Base-by-base conservation (phyloP, 2,113 vertebrate species). In the Pimephales promelas region DNA sequence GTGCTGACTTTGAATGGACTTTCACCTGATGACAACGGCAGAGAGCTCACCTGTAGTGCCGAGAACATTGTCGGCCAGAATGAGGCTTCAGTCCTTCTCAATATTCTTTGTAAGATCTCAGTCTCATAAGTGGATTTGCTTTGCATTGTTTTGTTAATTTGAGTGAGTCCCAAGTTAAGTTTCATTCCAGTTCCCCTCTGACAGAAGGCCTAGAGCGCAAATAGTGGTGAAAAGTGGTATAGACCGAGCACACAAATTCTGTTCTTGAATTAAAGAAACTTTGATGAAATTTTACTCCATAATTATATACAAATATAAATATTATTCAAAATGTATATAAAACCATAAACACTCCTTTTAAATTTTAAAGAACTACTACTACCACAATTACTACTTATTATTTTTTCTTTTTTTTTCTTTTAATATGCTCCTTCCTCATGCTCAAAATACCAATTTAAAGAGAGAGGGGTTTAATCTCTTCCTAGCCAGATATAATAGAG, bases 51-150 rank as follows among this genome's bases (percentile, higher is more conserved):
- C 49, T 99, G 98, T 85, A 92, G 95, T 82, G 97, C 96, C 20
- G 97, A 99, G 94, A 99, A 99, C 92, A 95, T 95, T 88, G 97
- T 98, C 56, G 97, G 97, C 90, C 96, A 96, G 91, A 95, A 92
- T 10, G 95, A 97, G 90, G 94, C 94, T 85, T 95, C 94, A 66
- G 95, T 97, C 0, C 93, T 96, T 88, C 95, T 99, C 89, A 96
- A 96, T 0, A 96, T 99, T 86, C 96, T 96, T 91, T 99, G 98
- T 99, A 96, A 95, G 97, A 93, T 92, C 88, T 74, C 68, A 22
- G 26, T 83, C 36, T 82, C 54, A 64, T 24, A 28, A 22, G 52
- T 36, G 47, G 8, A 49, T 74, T 74, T 26, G 13, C 64, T 66
- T 36, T 66, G 28, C 28, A 64, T 45, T 72, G 54, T 59, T 66